phyloP scores from a whole-genome alignment of 2,113 vertebrate genomes.

The Labrus mixtus region DNA sequence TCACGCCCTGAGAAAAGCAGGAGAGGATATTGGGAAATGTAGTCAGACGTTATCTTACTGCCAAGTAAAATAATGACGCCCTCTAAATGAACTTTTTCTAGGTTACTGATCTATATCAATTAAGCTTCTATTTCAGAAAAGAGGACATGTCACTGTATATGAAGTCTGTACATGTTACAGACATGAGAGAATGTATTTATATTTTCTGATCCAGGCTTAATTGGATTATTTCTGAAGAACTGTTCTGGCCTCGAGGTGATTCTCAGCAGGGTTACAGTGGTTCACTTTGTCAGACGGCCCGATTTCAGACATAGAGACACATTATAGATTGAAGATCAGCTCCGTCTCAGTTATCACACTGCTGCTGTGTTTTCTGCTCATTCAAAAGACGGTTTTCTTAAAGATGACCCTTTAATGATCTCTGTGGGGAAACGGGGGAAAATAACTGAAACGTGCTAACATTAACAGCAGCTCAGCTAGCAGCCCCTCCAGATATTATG shows the following conservation, averaged over 20 bases:
- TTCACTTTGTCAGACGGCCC: background rate
- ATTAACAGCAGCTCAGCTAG: too few species aligned
- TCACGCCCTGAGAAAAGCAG: constrained; percentile 82
- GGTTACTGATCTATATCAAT: background rate
- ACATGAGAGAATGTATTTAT: background rate
- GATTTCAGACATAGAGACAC: background rate
- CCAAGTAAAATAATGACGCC: too few species aligned
- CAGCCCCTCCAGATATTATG: too few species aligned
- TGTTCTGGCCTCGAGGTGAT: background rate
- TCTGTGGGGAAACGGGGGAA: too few species aligned
- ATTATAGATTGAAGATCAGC: background rate
- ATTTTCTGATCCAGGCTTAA: background rate
- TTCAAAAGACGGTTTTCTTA: background rate
- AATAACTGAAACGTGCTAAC: too few species aligned
- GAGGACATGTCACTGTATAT: background rate
- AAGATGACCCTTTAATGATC: background rate
- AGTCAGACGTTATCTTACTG: background rate
- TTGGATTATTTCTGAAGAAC: background rate
- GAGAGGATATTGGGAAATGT: constrained; percentile 30
- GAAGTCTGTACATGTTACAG: background rate
- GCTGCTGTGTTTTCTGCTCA: background rate
- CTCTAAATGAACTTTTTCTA: too few species aligned
- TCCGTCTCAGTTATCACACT: background rate
- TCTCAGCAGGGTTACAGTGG: background rate
- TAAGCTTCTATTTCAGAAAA: background rate